Percentiles rank a stretch among this genome's conserved stretches.
Conservation (phyloP, 2,113 vertebrate genomes). For the Hoplias malabaricus region DNA sequence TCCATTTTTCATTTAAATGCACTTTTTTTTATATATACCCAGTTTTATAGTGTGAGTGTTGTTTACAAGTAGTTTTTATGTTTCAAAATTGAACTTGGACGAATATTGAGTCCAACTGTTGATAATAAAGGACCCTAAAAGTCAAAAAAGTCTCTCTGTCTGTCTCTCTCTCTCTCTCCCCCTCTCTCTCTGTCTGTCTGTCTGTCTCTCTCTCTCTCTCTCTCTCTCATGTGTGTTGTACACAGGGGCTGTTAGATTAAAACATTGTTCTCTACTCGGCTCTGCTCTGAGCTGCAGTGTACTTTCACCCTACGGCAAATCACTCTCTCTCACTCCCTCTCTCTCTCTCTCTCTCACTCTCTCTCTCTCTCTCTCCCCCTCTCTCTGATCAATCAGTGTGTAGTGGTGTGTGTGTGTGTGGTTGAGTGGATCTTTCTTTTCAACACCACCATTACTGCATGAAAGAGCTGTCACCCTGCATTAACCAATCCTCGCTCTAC, state of each 20-base stretch:
- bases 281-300: conserved; percentile 57
- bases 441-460: conserved; percentile 78
- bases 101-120: no score
- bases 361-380: not conserved
- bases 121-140: no score
- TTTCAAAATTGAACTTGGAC: no score
- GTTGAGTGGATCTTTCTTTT: conserved; percentile 75
- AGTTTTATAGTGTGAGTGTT: no score
- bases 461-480: conserved; percentile 77
- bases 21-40: no score
- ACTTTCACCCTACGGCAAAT: conserved; percentile 62
- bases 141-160: no score
- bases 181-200: no score
- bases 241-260: conserved; percentile 55
- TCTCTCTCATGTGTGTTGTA: no score
- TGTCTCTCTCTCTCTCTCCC: no score
- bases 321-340: not conserved
- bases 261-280: conserved; percentile 51
- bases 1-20: no score
- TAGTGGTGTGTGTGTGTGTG: conserved; percentile 46
- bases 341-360: not conserved
- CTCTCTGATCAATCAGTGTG: conserved; percentile 58
- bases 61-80: no score
- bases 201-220: no score
- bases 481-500: conserved; percentile 66